phyloP scores from a whole-genome alignment of 2,888 invertebrate genomes.

The Cistogaster globosa region DNA sequence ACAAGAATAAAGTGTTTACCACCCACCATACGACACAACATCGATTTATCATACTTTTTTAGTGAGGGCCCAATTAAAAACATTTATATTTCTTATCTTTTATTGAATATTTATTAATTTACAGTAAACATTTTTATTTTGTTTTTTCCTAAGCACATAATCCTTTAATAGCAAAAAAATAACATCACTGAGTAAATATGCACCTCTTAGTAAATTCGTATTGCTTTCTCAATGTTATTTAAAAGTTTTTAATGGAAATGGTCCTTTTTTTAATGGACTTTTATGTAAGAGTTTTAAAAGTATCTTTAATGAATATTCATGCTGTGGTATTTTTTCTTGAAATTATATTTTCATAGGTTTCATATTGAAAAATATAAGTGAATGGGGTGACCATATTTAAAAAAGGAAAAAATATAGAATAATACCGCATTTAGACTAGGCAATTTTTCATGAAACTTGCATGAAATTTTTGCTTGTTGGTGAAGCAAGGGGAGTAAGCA shows the following conservation, averaged over 20 bases:
- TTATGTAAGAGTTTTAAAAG: constrained; percentile 15
- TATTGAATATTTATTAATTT: no score
- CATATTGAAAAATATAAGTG: not conserved
- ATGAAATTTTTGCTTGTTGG: no score
- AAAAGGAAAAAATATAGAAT: not conserved
- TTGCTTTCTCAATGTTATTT: not conserved
- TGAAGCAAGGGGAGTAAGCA: no score
- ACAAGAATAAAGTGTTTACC: no score
- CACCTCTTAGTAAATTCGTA: not conserved
- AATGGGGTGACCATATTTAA: not conserved
- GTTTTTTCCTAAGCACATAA: no score
- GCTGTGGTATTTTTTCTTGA: constrained; percentile 34
- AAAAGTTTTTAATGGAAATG: not conserved
- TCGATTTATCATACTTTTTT: not conserved
- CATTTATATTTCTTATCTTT: not conserved
- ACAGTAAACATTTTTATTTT: no score
- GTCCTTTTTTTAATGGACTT: constrained; percentile 24
- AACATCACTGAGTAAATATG: no score
- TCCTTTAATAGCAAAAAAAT: no score
- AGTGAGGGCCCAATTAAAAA: not conserved
- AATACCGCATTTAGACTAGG: no score
- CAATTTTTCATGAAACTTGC: no score
- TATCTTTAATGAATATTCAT: constrained; percentile 56
- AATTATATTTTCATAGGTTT: constrained; percentile 1
- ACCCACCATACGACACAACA: no score